phyloP scores from a whole-genome alignment of 92 coral and sea anemone genomes.

The Epizoanthus rinbou region DNA sequence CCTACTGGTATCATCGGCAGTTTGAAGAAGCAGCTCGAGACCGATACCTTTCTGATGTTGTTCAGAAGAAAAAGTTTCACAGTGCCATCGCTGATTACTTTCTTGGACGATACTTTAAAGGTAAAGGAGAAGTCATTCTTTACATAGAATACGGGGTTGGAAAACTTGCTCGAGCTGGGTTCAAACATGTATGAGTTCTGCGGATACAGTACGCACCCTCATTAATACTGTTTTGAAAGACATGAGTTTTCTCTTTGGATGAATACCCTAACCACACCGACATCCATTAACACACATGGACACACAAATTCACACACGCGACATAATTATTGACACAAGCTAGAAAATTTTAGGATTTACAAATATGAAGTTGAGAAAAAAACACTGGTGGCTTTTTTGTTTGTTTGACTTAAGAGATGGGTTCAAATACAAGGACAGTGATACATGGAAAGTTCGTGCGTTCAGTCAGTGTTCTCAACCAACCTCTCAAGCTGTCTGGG shows the following conservation, averaged over 20 bases:
- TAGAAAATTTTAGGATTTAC: too few relatives aligned
- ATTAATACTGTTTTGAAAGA: too few relatives aligned
- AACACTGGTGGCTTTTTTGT: neutral
- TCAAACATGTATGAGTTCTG: too few relatives aligned
- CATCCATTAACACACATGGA: too few relatives aligned
- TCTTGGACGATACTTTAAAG: slow-evolving; percentile 59
- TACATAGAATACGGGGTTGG: too few relatives aligned
- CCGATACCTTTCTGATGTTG: slow-evolving; percentile 69
- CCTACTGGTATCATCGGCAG: slow-evolving; percentile 88
- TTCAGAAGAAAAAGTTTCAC: slow-evolving; percentile 65
- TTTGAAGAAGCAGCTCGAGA: slow-evolving; percentile 79
- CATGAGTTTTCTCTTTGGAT: too few relatives aligned
- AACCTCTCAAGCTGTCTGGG: slow-evolving; percentile 71
- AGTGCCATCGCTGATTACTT: slow-evolving; percentile 80
- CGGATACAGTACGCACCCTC: too few relatives aligned
- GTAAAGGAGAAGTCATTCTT: slow-evolving; percentile 27
- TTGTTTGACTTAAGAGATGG: neutral
- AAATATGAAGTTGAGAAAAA: too few relatives aligned
- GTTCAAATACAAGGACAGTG: slow-evolving; percentile 26
- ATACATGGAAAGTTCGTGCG: slow-evolving; percentile 49
- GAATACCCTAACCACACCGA: too few relatives aligned
- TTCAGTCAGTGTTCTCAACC: slow-evolving; percentile 65
- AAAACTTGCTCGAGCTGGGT: too few relatives aligned
- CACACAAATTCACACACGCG: too few relatives aligned
- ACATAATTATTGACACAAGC: too few relatives aligned